phyloP scores from a whole-genome alignment of 2,888 invertebrate species.

The Isoperla grammatica region DNA sequence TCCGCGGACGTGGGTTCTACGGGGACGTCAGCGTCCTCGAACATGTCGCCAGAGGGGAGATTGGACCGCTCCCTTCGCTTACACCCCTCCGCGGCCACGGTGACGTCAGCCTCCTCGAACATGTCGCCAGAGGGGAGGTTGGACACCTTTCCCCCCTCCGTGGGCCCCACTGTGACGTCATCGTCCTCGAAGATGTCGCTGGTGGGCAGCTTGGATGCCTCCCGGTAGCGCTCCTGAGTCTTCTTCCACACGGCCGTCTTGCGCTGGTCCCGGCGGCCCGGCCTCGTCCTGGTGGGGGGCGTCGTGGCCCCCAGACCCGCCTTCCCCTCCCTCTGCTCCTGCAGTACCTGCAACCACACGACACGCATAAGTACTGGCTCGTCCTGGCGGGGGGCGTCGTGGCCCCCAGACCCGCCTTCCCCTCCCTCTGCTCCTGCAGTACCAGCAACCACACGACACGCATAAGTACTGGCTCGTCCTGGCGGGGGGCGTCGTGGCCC shows the following conservation, averaged over 20 bases:
- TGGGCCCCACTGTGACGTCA: no score
- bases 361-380: background rate
- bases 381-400: background rate
- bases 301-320: slow-evolving; percentile 35
- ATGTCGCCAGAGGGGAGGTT: no score
- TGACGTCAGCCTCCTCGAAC: no score
- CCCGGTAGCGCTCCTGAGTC: slow-evolving; percentile 44
- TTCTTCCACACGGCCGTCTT: slow-evolving; percentile 44
- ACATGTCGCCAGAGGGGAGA: background rate
- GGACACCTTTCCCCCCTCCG: background rate
- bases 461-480: slow-evolving; percentile 33
- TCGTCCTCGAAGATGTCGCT: background rate
- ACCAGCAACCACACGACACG: slow-evolving; percentile 25
- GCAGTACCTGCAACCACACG: slow-evolving; percentile 28
- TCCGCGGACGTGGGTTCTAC: no score
- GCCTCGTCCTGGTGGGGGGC: background rate
- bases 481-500: slow-evolving; percentile 32
- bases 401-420: slow-evolving; percentile 36
- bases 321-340: slow-evolving; percentile 33
- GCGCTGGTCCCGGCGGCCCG: slow-evolving; percentile 36
- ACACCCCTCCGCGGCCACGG: slow-evolving; percentile 36
- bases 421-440: slow-evolving; percentile 28
- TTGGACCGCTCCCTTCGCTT: slow-evolving; percentile 41
- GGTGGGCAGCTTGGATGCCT: slow-evolving; percentile 31
- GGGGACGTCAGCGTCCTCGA: background rate